Evolutionary conservation across 2,113 vertebrate species (phyloP), one percentile per base, ranked within the genome.

Genomic region (Petromus typicus): DNA sequence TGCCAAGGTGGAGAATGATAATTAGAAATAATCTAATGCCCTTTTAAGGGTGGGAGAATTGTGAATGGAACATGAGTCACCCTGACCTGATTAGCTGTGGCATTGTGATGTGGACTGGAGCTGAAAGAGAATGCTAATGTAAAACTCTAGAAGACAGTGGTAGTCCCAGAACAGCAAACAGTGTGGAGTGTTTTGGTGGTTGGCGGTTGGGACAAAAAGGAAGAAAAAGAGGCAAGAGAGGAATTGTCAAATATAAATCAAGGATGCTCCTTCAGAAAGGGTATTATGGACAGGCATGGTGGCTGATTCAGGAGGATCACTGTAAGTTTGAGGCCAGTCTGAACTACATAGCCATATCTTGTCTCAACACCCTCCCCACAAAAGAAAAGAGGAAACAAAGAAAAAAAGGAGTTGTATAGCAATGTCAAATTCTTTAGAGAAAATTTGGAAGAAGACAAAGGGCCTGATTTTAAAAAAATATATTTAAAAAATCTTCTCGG

Each of bases 1-100:
- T 20, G 34, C 18, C n/a, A 45, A 1, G 1, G 2, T 75, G 57
- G 79, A 45, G 54, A 37, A 2, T 34, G 37, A 2, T 32, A 43
- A 30, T 32, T 54, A 51, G 45, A 30, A 37, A 48, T n/a, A n/a
- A 34, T 45, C 45, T 30, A 13, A 10, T 4, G 63, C 1, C 27
- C 27, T 30, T 27, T 25, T 2, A 3, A 23, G 45, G 45, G 7
- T 25, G 3, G 3, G 30, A 37, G 16, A 45, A 40, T 6, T 56
- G 32, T 56, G 69, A 54, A 25, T 57, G 59, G 7, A 4, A 32
- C 0, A 13, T 54, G 22, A 32, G 23, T 48, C 30, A 6, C 17
- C 48, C 4, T 54, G 59, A 34, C 18, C 11, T 4, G 14, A 2
- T 12, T 3, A 7, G 43, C 30, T 0, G 0, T 6, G 7, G 25